phyloP scores from a whole-genome alignment of 2,888 invertebrate species.

The Leucophenga maculata region DNA sequence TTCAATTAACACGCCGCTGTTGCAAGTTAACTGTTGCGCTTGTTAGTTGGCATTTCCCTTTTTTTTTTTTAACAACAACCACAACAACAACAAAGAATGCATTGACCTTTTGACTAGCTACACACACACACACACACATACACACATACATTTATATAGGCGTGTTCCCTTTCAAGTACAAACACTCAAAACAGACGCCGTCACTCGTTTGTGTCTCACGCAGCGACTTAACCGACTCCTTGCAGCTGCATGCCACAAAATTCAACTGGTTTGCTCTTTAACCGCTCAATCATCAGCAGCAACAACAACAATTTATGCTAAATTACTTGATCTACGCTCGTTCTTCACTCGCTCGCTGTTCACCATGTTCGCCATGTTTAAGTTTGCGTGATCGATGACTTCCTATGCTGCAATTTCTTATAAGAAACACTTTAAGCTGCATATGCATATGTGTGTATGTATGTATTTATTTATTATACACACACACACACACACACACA shows the following conservation, averaged over 20 bases:
- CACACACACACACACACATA: neutral
- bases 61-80: neutral
- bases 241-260: neutral
- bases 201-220: no score
- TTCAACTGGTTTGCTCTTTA: conserved; percentile 6
- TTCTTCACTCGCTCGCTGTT: neutral
- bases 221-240: no score
- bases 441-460: neutral
- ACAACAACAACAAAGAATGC: neutral
- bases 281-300: conserved; percentile 16
- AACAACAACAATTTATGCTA: conserved; percentile 16
- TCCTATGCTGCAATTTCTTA: conserved; percentile 8
- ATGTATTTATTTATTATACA: no score
- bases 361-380: neutral
- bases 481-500: no score
- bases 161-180: neutral
- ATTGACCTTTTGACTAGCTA: conserved; percentile 16
- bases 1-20: conserved; percentile 63
- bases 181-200: no score
- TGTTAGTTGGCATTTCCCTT: conserved; percentile 22
- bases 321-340: conserved; percentile 11
- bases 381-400: conserved; percentile 21
- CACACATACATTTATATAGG: no score
- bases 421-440: no score
- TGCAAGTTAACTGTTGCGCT: conserved; percentile 19